phyloP scores from a whole-genome alignment of 2,888 invertebrate genomes.

The Sabellastarte sp. region DNA sequence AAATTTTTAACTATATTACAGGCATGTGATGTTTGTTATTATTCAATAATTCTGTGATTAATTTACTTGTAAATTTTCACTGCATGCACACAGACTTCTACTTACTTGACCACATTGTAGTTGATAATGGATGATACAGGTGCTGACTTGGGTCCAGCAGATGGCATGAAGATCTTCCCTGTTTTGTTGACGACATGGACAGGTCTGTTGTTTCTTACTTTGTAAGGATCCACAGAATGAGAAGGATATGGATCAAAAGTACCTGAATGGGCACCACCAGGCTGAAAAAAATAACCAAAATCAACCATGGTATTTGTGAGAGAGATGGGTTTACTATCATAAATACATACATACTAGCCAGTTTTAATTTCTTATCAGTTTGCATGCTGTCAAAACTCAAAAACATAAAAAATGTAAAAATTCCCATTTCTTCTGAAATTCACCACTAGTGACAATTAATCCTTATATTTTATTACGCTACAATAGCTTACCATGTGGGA shows the following conservation, averaged over 20 bases:
- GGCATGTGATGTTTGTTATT: neutral
- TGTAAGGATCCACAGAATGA: conserved; percentile 53
- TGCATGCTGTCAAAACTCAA: no score
- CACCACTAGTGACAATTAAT: no score
- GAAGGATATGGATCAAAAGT: conserved; percentile 58
- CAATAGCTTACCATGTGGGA: no score
- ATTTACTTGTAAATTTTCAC: no score
- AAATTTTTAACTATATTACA: neutral
- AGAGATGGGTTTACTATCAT: conserved; percentile 56
- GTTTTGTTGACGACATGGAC: conserved; percentile 56
- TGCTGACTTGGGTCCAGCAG: conserved; percentile 53
- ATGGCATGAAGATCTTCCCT: conserved; percentile 56
- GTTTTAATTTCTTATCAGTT: no score
- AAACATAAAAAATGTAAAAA: no score
- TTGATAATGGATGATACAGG: conserved; percentile 54
- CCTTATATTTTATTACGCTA: no score
- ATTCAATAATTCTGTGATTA: neutral
- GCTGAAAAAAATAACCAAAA: conserved; percentile 31
- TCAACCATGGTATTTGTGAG: conserved; percentile 51
- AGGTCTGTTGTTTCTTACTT: conserved; percentile 38
- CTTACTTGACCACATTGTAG: conserved; percentile 53
- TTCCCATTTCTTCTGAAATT: no score
- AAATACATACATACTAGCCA: no score
- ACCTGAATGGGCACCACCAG: conserved; percentile 56
- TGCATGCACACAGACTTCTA: no score